Evolutionary conservation across 2,797 vertebrate species (phyloP).

Genomic region (Odontamblyopus rebecca): DNA sequence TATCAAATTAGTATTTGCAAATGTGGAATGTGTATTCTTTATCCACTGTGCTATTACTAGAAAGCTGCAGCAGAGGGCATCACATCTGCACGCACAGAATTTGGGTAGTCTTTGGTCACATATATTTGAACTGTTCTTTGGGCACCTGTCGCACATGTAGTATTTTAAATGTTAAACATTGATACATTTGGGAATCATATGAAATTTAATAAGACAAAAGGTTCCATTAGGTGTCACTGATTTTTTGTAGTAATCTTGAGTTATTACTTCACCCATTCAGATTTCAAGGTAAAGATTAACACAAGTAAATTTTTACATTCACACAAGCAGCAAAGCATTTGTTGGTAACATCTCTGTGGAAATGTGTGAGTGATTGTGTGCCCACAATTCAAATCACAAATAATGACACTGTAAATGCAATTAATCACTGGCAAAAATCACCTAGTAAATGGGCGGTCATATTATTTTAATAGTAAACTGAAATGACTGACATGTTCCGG

Average conservation of each 20-base stretch:
- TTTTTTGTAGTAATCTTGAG: conserved; percentile 1
- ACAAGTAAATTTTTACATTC: conserved; percentile 43
- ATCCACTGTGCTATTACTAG: conserved; percentile 24
- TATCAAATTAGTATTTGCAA: no score
- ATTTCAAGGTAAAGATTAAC: conserved; percentile 5
- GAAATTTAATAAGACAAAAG: conserved; percentile 55
- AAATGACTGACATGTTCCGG: neutral
- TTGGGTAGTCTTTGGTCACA: conserved; percentile 6
- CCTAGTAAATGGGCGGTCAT: neutral
- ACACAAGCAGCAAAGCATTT: conserved; percentile 8
- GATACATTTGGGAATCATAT: conserved; percentile 54
- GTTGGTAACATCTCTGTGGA: conserved; percentile 11
- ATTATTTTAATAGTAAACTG: neutral
- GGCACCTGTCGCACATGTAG: conserved; percentile 41
- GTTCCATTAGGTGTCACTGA: neutral
- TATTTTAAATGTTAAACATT: conserved; percentile 41
- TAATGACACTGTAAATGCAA: neutral
- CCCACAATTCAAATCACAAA: neutral
- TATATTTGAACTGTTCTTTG: conserved; percentile 9
- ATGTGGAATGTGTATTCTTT: neutral
- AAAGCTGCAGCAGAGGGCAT: conserved; percentile 63
- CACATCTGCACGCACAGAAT: conserved; percentile 32
- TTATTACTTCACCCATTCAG: conserved; percentile 37
- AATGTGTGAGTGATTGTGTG: neutral
- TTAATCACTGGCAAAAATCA: neutral